Evolutionary conservation across 1,140 invertebrate species (phyloP).

Genomic region (Galendromus occidentalis): DNA sequence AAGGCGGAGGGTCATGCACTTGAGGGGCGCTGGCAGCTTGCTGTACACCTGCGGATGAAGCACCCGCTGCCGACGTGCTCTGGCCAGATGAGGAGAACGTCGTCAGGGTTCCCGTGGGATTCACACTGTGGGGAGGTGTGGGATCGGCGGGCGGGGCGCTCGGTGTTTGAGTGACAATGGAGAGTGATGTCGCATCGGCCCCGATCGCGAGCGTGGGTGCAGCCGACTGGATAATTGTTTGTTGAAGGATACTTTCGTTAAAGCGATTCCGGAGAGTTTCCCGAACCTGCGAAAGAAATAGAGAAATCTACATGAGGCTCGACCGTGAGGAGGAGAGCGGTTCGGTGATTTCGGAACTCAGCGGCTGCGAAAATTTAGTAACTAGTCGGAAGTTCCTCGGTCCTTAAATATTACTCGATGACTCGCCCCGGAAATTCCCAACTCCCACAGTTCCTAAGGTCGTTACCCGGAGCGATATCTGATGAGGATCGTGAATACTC

Average conservation of each 20-base stretch:
- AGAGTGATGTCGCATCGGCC: neutral
- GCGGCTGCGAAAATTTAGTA: too few relatives aligned
- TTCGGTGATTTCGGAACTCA: too few relatives aligned
- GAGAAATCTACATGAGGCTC: neutral
- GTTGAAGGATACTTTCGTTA: conserved; percentile 3
- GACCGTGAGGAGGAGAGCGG: too few relatives aligned
- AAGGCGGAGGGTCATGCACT: conserved; percentile 11
- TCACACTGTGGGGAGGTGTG: neutral
- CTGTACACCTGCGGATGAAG: neutral
- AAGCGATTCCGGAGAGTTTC: conserved; percentile 4
- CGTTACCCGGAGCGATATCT: too few relatives aligned
- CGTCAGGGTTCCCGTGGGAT: neutral
- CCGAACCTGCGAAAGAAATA: neutral
- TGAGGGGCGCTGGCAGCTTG: neutral
- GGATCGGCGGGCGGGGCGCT: neutral
- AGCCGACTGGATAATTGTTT: conserved; percentile 2
- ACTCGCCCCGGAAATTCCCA: too few relatives aligned
- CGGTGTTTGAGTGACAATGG: neutral
- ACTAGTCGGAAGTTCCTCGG: too few relatives aligned
- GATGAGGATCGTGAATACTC: too few relatives aligned
- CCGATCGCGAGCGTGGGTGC: neutral
- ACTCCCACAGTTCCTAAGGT: too few relatives aligned
- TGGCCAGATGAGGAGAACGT: neutral
- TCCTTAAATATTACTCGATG: too few relatives aligned
- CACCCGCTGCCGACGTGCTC: neutral